A percentile compares a stretch with the other conserved stretches of the same genome.
Evolutionary conservation across 2,888 invertebrate genomes (phyloP).

Genomic region (Tenthredo mesomela): DNA sequence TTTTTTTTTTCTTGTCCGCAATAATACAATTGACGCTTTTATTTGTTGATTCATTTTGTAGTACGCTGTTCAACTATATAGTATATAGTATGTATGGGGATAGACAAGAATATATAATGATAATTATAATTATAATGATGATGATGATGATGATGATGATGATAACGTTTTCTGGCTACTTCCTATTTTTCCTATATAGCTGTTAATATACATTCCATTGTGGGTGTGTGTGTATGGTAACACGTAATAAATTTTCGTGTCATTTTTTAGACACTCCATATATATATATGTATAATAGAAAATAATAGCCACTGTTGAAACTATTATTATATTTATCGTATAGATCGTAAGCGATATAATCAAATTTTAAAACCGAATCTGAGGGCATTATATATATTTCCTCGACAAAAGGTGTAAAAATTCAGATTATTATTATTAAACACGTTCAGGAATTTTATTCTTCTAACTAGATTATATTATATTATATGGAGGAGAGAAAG

Average conservation of each 20-base stretch:
- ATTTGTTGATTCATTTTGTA: neutral
- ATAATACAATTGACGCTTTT: conserved; percentile 15
- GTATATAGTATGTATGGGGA: too few species aligned
- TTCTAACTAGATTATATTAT: too few species aligned
- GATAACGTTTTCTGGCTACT: conserved; percentile 8
- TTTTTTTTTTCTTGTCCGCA: neutral
- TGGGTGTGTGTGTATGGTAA: neutral
- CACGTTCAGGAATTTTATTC: neutral
- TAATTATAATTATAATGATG: neutral
- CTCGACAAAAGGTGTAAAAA: neutral
- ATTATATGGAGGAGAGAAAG: neutral
- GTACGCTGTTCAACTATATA: neutral
- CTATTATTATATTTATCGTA: neutral
- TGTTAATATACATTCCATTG: neutral
- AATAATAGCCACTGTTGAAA: neutral
- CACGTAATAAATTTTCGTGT: conserved; percentile 6
- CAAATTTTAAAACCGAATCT: neutral
- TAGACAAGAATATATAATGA: neutral
- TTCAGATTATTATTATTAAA: neutral
- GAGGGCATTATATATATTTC: neutral
- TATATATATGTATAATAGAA: neutral
- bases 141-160: neutral
- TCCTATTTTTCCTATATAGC: neutral
- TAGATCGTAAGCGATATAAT: neutral
- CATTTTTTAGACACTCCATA: neutral